These are phyloP conservation scores for Melanchra persicariae DNA, from an alignment of 2,888 invertebrate genomes.

Conservation along the genomic window DNA sequence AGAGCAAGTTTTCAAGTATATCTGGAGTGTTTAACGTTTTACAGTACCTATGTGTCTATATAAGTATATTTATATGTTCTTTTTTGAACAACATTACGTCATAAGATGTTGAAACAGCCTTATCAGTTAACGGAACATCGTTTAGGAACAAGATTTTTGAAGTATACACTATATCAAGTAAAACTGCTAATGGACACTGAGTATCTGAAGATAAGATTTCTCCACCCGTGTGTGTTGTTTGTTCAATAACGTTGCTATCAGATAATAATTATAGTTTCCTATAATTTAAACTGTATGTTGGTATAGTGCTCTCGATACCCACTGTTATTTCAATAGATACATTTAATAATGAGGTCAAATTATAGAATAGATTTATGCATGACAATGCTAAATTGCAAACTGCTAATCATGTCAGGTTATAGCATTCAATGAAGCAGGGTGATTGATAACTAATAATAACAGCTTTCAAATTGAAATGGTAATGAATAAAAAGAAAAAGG, in stretches of 20 bases:
- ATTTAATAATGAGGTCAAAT: constrained; percentile 36
- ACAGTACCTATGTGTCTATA: not conserved
- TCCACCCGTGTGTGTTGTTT: constrained; percentile 73
- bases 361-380: constrained; percentile 42
- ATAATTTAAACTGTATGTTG: constrained; percentile 66
- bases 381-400: constrained; percentile 35
- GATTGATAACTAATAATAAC: too few species aligned
- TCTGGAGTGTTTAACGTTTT: too few species aligned
- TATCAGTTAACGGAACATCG: constrained; percentile 60
- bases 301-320: constrained; percentile 50
- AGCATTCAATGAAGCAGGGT: constrained; percentile 1
- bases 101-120: constrained; percentile 51
- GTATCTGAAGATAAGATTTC: constrained; percentile 69
- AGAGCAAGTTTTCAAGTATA: too few species aligned
- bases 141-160: constrained; percentile 64
- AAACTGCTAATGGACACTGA: constrained; percentile 53
- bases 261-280: constrained; percentile 80
- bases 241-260: constrained; percentile 74
- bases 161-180: constrained; percentile 55
- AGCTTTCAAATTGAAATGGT: constrained; percentile 35
- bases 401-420: constrained; percentile 43
- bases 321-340: constrained; percentile 25
- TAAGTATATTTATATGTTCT: constrained; percentile 25
- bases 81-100: constrained; percentile 49
- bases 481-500: constrained; percentile 6